Evolutionary conservation across 2,113 vertebrate genomes (phyloP).

Genomic region (Limnothrissa miodon): DNA sequence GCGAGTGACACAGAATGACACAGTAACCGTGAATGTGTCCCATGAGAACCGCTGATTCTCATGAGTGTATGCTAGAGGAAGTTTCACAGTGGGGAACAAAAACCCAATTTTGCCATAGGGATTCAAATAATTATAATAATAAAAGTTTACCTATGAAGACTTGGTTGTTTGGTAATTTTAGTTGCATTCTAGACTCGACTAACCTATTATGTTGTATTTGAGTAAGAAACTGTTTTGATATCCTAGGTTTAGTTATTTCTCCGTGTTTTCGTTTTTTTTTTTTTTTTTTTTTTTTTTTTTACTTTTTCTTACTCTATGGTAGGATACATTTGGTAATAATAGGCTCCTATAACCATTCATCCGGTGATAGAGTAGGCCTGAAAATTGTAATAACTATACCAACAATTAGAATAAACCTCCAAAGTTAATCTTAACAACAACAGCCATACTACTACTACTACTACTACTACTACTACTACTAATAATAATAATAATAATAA

Average conservation of each 20-base stretch:
- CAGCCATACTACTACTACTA: not conserved
- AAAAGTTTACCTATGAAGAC: not conserved
- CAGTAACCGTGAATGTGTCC: conserved; percentile 58
- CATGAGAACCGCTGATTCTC: conserved; percentile 48
- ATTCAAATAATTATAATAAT: not conserved
- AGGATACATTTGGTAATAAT: not conserved
- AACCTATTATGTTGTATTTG: too few species aligned
- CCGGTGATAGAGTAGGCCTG: not conserved
- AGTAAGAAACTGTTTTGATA: too few species aligned
- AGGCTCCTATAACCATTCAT: not conserved
- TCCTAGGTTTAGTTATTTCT: too few species aligned
- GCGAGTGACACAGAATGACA: conserved; percentile 54
- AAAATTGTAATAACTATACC: not conserved
- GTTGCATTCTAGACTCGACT: not conserved
- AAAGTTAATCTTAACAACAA: not conserved
- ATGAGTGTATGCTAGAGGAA: not conserved
- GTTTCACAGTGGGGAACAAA: conserved; percentile 1
- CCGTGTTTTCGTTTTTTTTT: too few species aligned
- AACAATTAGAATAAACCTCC: not conserved
- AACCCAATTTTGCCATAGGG: not conserved
- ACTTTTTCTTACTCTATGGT: not conserved
- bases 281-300: not conserved
- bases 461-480: conserved; percentile 11
- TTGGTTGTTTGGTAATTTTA: not conserved
- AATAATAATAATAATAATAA: not conserved